phyloP scores from a whole-genome alignment of 1,140 invertebrate genomes.

The Drosophila oshimai region DNA sequence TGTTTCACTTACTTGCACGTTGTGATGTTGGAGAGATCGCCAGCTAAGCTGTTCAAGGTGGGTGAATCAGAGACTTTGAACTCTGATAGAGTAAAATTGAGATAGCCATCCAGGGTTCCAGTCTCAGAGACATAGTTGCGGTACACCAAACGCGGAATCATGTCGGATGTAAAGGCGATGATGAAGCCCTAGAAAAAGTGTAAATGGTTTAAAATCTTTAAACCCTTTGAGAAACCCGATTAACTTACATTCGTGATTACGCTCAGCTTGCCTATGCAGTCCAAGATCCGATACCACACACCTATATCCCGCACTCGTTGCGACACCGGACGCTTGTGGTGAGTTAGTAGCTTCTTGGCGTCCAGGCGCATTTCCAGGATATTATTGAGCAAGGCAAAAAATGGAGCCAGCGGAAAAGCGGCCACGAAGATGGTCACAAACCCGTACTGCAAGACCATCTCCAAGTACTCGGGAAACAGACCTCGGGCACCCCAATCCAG shows the following conservation, averaged over 20 bases:
- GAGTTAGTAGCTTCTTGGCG: constrained; percentile 92
- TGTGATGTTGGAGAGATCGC: constrained; percentile 53
- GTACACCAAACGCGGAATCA: constrained; percentile 96
- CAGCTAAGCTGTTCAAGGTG: constrained; percentile 81
- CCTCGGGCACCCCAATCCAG: constrained; percentile 94
- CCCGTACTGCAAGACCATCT: constrained; percentile 97
- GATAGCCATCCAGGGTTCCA: constrained; percentile 89
- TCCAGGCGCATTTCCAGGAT: constrained; percentile 94
- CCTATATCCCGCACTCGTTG: constrained; percentile 93
- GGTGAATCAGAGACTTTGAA: constrained; percentile 91
- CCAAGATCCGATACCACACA: constrained; percentile 95
- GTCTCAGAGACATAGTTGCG: constrained; percentile 85
- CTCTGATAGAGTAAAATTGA: constrained; percentile 91
- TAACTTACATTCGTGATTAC: constrained; percentile 95
- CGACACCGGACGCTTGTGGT: constrained; percentile 92
- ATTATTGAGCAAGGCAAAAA: constrained; percentile 95
- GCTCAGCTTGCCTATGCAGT: constrained; percentile 94
- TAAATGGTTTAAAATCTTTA: background rate
- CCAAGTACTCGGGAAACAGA: constrained; percentile 97
- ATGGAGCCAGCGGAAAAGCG: constrained; percentile 93
- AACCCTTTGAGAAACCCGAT: accelerated
- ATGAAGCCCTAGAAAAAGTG: constrained; percentile 92
- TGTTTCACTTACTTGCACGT: constrained; percentile 80
- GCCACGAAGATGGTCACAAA: constrained; percentile 96
- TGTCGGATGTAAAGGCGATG: constrained; percentile 99